These are phyloP conservation scores for Drosophila teissieri DNA, from an alignment of 1,140 invertebrate species.

Conservation along the genomic window DNA sequence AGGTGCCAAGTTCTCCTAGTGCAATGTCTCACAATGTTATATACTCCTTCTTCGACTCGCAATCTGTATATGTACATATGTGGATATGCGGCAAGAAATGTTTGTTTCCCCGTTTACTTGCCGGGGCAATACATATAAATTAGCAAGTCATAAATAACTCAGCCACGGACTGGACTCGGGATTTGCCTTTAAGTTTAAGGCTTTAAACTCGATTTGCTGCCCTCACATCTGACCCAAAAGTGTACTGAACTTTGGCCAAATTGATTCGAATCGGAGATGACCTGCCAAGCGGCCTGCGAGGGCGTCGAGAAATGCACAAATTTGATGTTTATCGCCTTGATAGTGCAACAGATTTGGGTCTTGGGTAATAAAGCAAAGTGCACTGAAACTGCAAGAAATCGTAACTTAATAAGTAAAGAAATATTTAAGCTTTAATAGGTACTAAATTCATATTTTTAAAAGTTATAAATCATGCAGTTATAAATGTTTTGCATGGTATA, in stretches of 20 bases:
- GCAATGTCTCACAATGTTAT: slow-evolving; percentile 71
- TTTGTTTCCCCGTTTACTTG: slow-evolving; percentile 15
- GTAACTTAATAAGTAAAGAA: too few relatives aligned
- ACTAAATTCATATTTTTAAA: too few relatives aligned
- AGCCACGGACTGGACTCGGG: slow-evolving; percentile 33
- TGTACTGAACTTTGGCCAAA: slow-evolving; percentile 78
- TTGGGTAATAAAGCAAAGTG: background rate
- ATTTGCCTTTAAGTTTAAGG: slow-evolving; percentile 43
- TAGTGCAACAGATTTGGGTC: slow-evolving; percentile 73
- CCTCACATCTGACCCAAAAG: slow-evolving; percentile 67
- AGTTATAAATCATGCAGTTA: too few relatives aligned
- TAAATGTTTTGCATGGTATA: too few relatives aligned
- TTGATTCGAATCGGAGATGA: slow-evolving; percentile 80
- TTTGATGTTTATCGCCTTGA: slow-evolving; percentile 73
- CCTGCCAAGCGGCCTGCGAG: slow-evolving; percentile 63
- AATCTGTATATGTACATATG: background rate
- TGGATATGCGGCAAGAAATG: slow-evolving; percentile 13
- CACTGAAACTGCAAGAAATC: background rate
- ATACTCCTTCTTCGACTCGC: background rate
- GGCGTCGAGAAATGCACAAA: slow-evolving; percentile 58
- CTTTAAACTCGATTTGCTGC: slow-evolving; percentile 31
- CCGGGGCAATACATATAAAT: slow-evolving; percentile 30
- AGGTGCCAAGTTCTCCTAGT: slow-evolving; percentile 66
- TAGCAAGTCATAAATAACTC: slow-evolving; percentile 78
- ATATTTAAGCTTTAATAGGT: background rate